Evolutionary conservation across 2,888 invertebrate species (phyloP), one percentile per base, ranked within the genome.

Genomic region (Drosophila longiperda): DNA sequence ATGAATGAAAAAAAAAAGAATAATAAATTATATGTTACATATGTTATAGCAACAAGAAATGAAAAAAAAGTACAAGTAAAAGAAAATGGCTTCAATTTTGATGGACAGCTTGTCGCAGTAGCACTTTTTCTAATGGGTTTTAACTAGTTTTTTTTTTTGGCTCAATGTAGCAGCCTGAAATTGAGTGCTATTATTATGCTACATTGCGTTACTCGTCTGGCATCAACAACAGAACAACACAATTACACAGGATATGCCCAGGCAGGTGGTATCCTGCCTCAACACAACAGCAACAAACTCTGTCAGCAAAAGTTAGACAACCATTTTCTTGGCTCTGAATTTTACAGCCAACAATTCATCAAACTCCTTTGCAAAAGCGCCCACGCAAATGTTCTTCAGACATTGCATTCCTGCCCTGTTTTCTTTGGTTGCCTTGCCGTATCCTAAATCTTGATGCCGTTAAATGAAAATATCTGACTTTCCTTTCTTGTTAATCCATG

Each of bases 331-430:
- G 60, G 66, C 66, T 61, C 59, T 61, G 58, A 70, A 73, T 81
- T 85, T 61, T 71, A 67, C 62, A 81, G 72, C 61, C 42, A 57
- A 72, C 66, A 83, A 86, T 86, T 88, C 88, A 88, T 86, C 85
- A 85, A 82, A 80, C 68, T 72, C 75, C 68, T 63, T 70, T 52
- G 33, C 33, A 29, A 8, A 29, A 11, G 2, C 32, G 23, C 29
- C 45, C 52, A 36, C 54, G 45, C 50, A 26, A 52, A 57, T 50
- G 9, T 33, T 52, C 42, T 42, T 32, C 38, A 32, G 20, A 54
- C 59, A 59, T 29, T 76, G 73, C 66, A 76, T 67, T 75, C 48
- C 62, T 32, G 12, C n/a, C 36, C 49, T 36, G n/a, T 17, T 42
- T 49, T 50, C 29, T 29, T 38, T 42, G 9, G 49, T 20, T 48